These are phyloP conservation scores for Oriolus oriolus DNA, from an alignment of 2,113 vertebrate genomes.

Conservation along the genomic window DNA sequence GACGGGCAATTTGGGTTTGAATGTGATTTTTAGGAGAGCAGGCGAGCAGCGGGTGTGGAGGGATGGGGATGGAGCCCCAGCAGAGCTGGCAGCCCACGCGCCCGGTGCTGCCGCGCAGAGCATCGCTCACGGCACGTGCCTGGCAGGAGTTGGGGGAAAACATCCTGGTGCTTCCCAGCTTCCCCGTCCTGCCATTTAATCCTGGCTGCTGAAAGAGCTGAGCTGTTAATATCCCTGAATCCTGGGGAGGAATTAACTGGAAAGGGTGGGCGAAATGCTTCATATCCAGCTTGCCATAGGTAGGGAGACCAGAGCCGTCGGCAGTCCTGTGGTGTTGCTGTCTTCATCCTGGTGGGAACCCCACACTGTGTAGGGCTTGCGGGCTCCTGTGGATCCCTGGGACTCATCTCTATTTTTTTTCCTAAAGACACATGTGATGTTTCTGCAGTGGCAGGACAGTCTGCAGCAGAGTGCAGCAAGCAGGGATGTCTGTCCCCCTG, in stretches of 20 bases:
- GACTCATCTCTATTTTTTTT: background rate
- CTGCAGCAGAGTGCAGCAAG: background rate
- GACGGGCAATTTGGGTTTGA: conserved; percentile 52
- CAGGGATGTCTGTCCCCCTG: background rate
- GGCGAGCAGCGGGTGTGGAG: conserved; percentile 4
- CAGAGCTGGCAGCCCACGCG: background rate
- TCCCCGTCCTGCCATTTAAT: background rate
- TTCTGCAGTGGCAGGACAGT: background rate
- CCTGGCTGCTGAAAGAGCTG: background rate
- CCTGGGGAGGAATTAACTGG: background rate
- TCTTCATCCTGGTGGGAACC: background rate
- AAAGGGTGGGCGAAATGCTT: background rate
- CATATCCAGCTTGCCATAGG: background rate
- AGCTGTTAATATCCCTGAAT: background rate
- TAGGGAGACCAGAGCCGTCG: background rate
- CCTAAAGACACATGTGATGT: background rate
- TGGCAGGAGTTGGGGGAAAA: background rate
- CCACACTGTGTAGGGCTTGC: fast-evolving
- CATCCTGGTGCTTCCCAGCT: background rate
- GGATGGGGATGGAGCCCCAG: conserved; percentile 20
- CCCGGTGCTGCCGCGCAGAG: background rate
- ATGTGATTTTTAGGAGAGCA: conserved; percentile 42
- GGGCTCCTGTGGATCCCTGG: background rate
- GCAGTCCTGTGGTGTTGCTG: background rate
- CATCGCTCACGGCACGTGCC: background rate